Percentiles rank a stretch among this genome's conserved stretches.
phyloP scores from a whole-genome alignment of 2,888 invertebrate genomes.

The Phengaris arion region DNA sequence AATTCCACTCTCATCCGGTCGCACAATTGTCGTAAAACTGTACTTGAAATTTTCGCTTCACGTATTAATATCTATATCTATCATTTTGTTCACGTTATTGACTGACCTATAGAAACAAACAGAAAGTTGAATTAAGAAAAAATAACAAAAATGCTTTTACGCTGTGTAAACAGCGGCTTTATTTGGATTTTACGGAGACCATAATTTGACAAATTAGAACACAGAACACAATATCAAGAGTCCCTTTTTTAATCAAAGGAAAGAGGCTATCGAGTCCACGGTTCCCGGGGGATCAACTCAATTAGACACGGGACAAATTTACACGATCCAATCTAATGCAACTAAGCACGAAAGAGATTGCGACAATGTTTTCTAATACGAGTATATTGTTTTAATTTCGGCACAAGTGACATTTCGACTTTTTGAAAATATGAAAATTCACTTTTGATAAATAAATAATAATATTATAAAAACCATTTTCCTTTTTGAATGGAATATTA shows the following conservation, averaged over 20 bases:
- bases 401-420: constrained; percentile 27
- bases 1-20: too few relatives aligned
- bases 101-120: too few relatives aligned
- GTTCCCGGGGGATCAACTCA: constrained; percentile 60
- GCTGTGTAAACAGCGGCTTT: neutral
- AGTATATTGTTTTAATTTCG: constrained; percentile 43
- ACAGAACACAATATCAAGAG: constrained; percentile 24
- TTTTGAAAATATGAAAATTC: neutral
- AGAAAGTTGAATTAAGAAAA: neutral
- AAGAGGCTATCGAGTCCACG: constrained; percentile 44
- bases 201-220: constrained; percentile 21
- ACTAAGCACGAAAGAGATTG: constrained; percentile 43
- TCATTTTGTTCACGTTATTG: too few relatives aligned
- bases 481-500: too few relatives aligned
- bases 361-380: constrained; percentile 39
- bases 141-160: neutral
- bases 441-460: too few relatives aligned
- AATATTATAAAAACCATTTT: too few relatives aligned
- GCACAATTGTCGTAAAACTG: too few relatives aligned
- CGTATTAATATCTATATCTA: too few relatives aligned
- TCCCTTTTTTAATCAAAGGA: constrained; percentile 28
- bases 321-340: constrained; percentile 66
- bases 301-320: constrained; percentile 64
- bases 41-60: too few relatives aligned
- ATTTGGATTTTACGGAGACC: neutral